These are phyloP conservation scores for Scyliorhinus canicula DNA, from an alignment of 2,797 vertebrate genomes.

Conservation along the genomic window DNA sequence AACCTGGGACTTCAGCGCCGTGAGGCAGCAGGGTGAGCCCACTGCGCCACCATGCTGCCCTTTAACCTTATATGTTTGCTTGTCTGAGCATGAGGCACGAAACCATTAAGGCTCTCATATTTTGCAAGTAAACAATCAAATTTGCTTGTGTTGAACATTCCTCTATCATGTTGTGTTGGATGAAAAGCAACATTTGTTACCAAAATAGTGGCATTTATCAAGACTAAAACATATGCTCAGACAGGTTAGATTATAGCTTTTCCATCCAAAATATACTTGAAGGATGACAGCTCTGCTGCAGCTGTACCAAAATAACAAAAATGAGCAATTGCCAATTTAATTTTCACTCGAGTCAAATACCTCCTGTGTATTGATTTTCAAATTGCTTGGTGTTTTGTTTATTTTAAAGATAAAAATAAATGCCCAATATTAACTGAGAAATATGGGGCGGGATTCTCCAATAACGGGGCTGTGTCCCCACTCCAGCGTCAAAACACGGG, in stretches of 20 bases:
- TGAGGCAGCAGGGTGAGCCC: too few species aligned
- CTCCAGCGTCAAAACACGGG: too few species aligned
- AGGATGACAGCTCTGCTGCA: background rate
- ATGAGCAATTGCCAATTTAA: background rate
- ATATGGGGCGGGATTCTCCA: too few species aligned
- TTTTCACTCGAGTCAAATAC: background rate
- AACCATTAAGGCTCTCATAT: background rate
- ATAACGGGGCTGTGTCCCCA: too few species aligned
- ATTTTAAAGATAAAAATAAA: background rate
- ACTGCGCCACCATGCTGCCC: too few species aligned
- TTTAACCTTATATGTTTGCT: background rate
- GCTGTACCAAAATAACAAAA: background rate
- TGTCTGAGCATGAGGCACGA: background rate
- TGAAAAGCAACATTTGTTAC: background rate
- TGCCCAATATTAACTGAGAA: background rate
- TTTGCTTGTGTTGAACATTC: background rate
- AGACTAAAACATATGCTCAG: background rate
- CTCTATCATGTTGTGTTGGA: background rate
- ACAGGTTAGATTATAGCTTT: slow-evolving; percentile 1
- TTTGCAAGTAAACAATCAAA: background rate
- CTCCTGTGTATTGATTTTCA: background rate
- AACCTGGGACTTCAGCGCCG: too few species aligned
- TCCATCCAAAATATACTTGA: background rate
- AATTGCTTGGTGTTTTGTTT: background rate
- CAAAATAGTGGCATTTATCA: background rate